Percentiles rank a stretch among this genome's conserved stretches.
phyloP scores from a whole-genome alignment of 1,140 invertebrate genomes.

The Drosophila yakuba region DNA sequence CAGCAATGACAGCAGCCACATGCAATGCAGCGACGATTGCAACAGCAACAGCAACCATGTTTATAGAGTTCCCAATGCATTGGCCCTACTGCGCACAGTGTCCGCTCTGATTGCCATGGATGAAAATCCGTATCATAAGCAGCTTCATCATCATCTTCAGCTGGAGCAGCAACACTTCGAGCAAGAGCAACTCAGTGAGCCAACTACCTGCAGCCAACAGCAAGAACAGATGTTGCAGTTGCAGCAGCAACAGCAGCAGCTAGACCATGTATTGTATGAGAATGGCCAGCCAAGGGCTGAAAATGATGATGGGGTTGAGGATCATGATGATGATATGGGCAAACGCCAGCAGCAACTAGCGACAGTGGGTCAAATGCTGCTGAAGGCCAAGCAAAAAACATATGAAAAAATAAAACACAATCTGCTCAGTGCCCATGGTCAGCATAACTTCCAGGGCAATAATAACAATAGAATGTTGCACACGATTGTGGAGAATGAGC shows the following conservation, averaged over 20 bases:
- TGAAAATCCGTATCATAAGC: slow-evolving; percentile 83
- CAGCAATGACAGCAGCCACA: slow-evolving; percentile 13
- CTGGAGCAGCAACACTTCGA: slow-evolving; percentile 72
- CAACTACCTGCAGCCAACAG: slow-evolving; percentile 82
- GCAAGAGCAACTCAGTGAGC: slow-evolving; percentile 70
- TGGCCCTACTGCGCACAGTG: slow-evolving; percentile 77
- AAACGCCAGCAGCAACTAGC: slow-evolving; percentile 51
- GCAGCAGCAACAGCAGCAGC: slow-evolving; percentile 56
- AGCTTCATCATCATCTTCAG: slow-evolving; percentile 68
- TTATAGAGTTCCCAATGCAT: slow-evolving; percentile 70
- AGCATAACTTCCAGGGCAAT: slow-evolving; percentile 67
- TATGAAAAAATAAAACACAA: slow-evolving; percentile 82
- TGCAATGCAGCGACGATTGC: slow-evolving; percentile 18
- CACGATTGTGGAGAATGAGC: slow-evolving; percentile 78
- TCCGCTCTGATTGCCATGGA: slow-evolving; percentile 78
- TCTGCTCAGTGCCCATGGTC: slow-evolving; percentile 67
- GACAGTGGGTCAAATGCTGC: slow-evolving; percentile 68
- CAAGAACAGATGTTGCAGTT: slow-evolving; percentile 79
- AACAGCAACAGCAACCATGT: slow-evolving; percentile 48
- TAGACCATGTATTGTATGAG: slow-evolving; percentile 69
- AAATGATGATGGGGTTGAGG: slow-evolving; percentile 45
- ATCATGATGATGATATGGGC: slow-evolving; percentile 26
- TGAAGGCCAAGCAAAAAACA: slow-evolving; percentile 77
- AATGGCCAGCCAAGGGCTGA: slow-evolving; percentile 52
- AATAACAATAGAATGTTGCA: slow-evolving; percentile 67